A percentile compares a stretch with the other conserved stretches of the same genome.
Evolutionary conservation across 2,888 invertebrate genomes (phyloP).

Genomic region (Leptothorax acervorum): DNA sequence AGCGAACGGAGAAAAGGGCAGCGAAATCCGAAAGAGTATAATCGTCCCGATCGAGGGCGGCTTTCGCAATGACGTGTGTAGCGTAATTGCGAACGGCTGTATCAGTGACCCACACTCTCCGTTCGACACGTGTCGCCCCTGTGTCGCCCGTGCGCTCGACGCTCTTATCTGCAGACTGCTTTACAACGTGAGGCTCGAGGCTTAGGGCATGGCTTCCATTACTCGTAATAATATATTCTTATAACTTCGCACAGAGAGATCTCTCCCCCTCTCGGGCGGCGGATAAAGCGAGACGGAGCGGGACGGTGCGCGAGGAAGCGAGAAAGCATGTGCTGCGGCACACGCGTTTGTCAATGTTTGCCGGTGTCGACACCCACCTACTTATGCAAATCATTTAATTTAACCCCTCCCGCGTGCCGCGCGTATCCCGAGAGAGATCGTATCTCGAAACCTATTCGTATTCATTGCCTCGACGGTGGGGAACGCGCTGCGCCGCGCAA

Average conservation of each 20-base stretch:
- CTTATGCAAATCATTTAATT: conserved; percentile 86
- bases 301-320: conserved; percentile 36
- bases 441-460: conserved; percentile 85
- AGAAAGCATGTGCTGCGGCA: conserved; percentile 67
- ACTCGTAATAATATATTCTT: conserved; percentile 85
- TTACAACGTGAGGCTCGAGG: conserved; percentile 68
- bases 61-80: conserved; percentile 71
- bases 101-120: conserved; percentile 81
- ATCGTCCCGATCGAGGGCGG: conserved; percentile 58
- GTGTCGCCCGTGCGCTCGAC: conserved; percentile 68
- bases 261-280: conserved; percentile 51
- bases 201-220: conserved; percentile 80
- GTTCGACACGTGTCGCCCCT: conserved; percentile 79
- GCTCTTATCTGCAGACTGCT: conserved; percentile 79
- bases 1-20: background rate
- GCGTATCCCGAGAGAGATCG: conserved; percentile 82
- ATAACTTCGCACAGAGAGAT: conserved; percentile 69
- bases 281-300: conserved; percentile 26
- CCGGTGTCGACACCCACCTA: conserved; percentile 86
- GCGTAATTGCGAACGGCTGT: conserved; percentile 83
- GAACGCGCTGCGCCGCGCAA: conserved; percentile 43
- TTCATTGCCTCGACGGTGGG: conserved; percentile 83
- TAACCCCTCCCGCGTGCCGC: conserved; percentile 80
- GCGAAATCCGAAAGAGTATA: conserved; percentile 56
- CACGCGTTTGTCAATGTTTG: conserved; percentile 85